Evolutionary conservation across 2,797 vertebrate species (phyloP).

Genomic region (Pseudomugil tenellus): DNA sequence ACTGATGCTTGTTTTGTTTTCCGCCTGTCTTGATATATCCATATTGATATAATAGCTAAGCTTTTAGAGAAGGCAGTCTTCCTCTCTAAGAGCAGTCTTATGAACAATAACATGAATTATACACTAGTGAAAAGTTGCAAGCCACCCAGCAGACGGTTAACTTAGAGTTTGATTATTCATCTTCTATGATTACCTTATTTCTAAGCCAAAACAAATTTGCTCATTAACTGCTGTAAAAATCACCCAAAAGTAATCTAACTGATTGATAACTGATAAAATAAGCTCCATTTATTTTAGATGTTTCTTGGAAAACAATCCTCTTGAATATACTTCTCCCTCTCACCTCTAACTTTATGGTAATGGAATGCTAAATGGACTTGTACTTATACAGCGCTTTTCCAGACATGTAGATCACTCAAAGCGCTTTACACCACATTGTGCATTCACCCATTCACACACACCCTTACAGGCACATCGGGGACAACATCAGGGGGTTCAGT

Average conservation of each 20-base stretch:
- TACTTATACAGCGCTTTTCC: too few relatives aligned
- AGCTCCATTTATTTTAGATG: too few relatives aligned
- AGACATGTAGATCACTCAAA: too few relatives aligned
- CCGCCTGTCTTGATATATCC: conserved; percentile 54
- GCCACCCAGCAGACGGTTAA: conserved; percentile 13
- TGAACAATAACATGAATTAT: conserved; percentile 28
- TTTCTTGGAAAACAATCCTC: too few relatives aligned
- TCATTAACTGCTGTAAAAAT: conserved; percentile 1
- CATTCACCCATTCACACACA: too few relatives aligned
- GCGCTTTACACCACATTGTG: too few relatives aligned
- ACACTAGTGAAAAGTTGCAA: conserved; percentile 13
- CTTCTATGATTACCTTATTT: neutral
- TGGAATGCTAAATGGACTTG: too few relatives aligned
- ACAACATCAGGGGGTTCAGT: too few relatives aligned
- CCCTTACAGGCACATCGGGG: too few relatives aligned
- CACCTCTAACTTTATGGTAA: too few relatives aligned
- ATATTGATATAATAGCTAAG: conserved; percentile 62
- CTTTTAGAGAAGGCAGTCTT: conserved; percentile 48
- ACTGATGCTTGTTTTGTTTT: conserved; percentile 67
- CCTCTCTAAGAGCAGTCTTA: conserved; percentile 29
- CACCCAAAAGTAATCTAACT: conserved; percentile 11
- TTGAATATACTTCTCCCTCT: too few relatives aligned
- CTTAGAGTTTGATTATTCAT: conserved; percentile 26
- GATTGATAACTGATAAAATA: too few relatives aligned
- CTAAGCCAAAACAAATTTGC: conserved; percentile 13